Conservation (phyloP, 2,888 invertebrate genomes). For the Acleris emargana region DNA sequence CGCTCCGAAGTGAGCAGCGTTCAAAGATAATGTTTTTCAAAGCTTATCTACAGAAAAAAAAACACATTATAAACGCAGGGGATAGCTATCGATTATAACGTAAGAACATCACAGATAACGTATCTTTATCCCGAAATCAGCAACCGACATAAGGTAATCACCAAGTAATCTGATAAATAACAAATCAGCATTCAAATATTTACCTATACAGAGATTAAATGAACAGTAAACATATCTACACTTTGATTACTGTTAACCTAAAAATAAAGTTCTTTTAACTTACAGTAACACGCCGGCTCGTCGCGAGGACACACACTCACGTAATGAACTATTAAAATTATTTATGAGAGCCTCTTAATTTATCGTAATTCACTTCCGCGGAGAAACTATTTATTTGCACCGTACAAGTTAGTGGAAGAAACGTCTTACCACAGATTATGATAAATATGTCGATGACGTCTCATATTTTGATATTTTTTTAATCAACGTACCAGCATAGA, state of each 20-base stretch:
- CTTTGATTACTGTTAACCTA: conserved; percentile 7
- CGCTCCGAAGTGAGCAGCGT: not conserved
- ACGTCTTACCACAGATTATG: conserved; percentile 8
- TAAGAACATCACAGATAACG: not conserved
- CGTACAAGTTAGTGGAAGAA: not conserved
- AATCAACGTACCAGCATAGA: not conserved
- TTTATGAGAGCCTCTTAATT: not conserved
- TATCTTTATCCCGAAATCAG: conserved; percentile 14
- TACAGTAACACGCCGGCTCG: conserved; percentile 13
- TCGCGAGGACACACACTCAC: not conserved
- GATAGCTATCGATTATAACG: conserved; percentile 3
- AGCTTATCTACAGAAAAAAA: not conserved
- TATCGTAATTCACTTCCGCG: conserved; percentile 9
- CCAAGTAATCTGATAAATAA: conserved; percentile 8
- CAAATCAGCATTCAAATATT: conserved; percentile 17
- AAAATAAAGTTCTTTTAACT: conserved; percentile 6
- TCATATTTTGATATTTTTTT: not conserved
- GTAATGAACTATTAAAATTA: conserved; percentile 4
- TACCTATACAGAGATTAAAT: conserved; percentile 13
- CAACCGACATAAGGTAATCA: not conserved
- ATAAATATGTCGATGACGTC: not conserved
- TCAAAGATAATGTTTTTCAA: not conserved
- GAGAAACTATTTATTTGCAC: conserved; percentile 3
- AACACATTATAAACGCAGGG: not conserved
- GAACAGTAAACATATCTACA: conserved; percentile 16